phyloP scores from a whole-genome alignment of 1,140 invertebrate species.

The Heliconius congener region DNA sequence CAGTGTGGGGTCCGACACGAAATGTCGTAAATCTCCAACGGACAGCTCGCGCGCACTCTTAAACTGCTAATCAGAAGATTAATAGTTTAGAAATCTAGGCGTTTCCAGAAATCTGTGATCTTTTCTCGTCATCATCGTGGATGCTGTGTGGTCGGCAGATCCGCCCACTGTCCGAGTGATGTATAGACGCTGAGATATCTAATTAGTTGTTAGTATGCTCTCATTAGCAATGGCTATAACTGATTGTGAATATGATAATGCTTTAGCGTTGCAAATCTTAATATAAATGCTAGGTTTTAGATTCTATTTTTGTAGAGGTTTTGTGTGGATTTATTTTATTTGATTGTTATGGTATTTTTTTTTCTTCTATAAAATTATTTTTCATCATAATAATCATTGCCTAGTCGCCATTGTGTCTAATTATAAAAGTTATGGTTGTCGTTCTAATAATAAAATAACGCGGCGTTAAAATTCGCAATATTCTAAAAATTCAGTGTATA shows the following conservation, averaged over 20 bases:
- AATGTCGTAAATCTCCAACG: conserved; percentile 22
- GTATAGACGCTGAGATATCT: conserved; percentile 18
- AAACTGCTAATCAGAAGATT: conserved; percentile 26
- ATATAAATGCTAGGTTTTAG: background rate
- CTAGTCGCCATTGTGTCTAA: too few species aligned
- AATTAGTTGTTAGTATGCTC: conserved; percentile 23
- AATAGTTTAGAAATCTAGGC: conserved; percentile 23
- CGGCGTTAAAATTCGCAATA: too few species aligned
- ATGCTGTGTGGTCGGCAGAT: conserved; percentile 27
- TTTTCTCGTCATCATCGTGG: background rate
- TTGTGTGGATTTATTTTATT: background rate
- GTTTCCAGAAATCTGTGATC: conserved; percentile 34
- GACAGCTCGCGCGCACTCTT: background rate
- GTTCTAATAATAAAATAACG: too few species aligned
- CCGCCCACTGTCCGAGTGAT: conserved; percentile 32
- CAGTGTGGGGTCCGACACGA: conserved; percentile 12
- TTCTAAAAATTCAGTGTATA: too few species aligned
- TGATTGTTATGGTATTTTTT: background rate
- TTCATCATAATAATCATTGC: too few species aligned
- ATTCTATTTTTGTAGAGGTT: background rate
- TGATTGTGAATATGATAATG: background rate
- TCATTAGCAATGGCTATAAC: conserved; percentile 16
- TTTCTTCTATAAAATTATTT: background rate
- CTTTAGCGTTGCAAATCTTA: background rate
- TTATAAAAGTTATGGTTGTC: too few species aligned